Percentiles rank a stretch among this genome's conserved stretches.
phyloP scores from a whole-genome alignment of 2,797 vertebrate species.

The Sardinella longiceps region DNA sequence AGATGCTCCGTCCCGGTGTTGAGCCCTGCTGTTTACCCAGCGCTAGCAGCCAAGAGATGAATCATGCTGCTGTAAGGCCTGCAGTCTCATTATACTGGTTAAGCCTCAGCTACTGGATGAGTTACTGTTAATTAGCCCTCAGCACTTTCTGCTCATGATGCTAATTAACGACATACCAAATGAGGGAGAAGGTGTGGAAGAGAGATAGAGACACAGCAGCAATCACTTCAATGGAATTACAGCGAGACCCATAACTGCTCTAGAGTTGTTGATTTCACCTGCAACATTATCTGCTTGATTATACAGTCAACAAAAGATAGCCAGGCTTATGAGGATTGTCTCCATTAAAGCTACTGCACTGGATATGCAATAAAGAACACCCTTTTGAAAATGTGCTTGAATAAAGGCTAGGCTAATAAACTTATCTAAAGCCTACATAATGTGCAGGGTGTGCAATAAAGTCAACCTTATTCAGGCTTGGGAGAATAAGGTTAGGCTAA shows the following conservation, averaged over 20 bases:
- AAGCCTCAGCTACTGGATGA: conserved; percentile 32
- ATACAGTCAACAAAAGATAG: not conserved
- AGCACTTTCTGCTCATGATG: conserved; percentile 17
- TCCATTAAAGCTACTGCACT: not conserved
- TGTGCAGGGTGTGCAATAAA: too few relatives aligned
- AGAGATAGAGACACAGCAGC: not conserved
- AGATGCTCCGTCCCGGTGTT: not conserved
- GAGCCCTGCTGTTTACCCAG: not conserved
- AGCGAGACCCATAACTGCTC: not conserved
- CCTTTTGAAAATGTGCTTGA: not conserved
- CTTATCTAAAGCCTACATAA: too few relatives aligned
- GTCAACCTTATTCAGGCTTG: too few relatives aligned
- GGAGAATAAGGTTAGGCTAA: too few relatives aligned
- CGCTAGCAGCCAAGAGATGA: not conserved
- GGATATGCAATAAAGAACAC: not conserved
- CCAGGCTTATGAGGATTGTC: not conserved
- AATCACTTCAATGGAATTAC: not conserved
- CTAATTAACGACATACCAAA: conserved; percentile 26
- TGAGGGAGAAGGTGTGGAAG: conserved; percentile 11
- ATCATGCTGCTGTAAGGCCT: not conserved
- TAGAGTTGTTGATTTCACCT: not conserved
- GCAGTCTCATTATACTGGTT: conserved; percentile 34
- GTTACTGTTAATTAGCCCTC: conserved; percentile 35
- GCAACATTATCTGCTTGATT: not conserved
- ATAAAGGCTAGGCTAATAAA: not conserved